Evolutionary conservation across 2,797 vertebrate species (phyloP).

Genomic region (Merluccius polli): DNA sequence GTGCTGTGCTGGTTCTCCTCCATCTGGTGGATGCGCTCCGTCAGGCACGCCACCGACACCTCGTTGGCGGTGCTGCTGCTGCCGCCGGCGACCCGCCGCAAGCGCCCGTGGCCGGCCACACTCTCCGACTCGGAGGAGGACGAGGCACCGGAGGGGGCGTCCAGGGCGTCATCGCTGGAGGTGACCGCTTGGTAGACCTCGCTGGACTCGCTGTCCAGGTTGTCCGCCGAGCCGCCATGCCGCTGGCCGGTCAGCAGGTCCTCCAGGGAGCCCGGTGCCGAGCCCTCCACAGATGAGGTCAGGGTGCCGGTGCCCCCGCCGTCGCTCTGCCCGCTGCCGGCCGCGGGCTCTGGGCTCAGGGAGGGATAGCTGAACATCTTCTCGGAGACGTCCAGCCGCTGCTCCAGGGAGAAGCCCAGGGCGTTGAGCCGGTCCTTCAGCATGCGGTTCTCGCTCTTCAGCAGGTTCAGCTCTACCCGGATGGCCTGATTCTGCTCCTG

Average conservation of each 20-base stretch:
- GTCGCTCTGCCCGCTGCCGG: slow-evolving; percentile 78
- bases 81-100: slow-evolving; percentile 82
- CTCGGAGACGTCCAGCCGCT: slow-evolving; percentile 85
- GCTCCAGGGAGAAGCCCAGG: slow-evolving; percentile 92
- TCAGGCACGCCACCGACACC: slow-evolving; percentile 90
- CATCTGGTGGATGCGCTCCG: slow-evolving; percentile 96
- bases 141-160: slow-evolving; percentile 84
- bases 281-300: slow-evolving; percentile 89
- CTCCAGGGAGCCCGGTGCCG: slow-evolving; percentile 90
- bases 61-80: slow-evolving; percentile 84
- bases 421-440: slow-evolving; percentile 93
- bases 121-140: slow-evolving; percentile 90
- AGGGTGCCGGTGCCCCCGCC: slow-evolving; percentile 80
- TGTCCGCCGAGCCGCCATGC: slow-evolving; percentile 89
- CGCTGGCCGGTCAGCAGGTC: slow-evolving; percentile 87
- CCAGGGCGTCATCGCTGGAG: slow-evolving; percentile 93
- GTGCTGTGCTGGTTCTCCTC: slow-evolving; percentile 98
- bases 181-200: slow-evolving; percentile 94
- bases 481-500: slow-evolving; percentile 93
- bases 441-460: slow-evolving; percentile 97
- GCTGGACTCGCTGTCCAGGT: slow-evolving; percentile 93
- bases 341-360: slow-evolving; percentile 80
- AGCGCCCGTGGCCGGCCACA: slow-evolving; percentile 79
- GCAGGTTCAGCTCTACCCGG: slow-evolving; percentile 88
- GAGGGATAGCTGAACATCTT: slow-evolving; percentile 84